A percentile compares a stretch with the other conserved stretches of the same genome.
Conservation (phyloP, 2,888 invertebrate species). For the Orgyia antiqua region DNA sequence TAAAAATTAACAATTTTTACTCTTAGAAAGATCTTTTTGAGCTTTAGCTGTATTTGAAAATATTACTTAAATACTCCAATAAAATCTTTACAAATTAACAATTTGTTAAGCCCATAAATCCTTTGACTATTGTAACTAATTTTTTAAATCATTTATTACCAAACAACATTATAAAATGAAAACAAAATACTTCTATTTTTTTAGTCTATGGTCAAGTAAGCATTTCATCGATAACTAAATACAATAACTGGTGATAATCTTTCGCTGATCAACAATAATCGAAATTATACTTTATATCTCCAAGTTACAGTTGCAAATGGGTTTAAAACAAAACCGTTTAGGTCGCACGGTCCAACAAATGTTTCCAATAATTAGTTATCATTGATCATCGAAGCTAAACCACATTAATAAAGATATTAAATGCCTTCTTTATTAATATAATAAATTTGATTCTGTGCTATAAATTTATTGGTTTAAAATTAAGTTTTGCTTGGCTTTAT, state of each 20-base stretch:
- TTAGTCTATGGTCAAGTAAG: constrained; percentile 31
- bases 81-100: too few relatives aligned
- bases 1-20: too few relatives aligned
- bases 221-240: constrained; percentile 65
- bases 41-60: too few relatives aligned
- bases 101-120: too few relatives aligned
- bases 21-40: too few relatives aligned
- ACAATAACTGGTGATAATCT: constrained; percentile 70
- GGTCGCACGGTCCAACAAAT: constrained; percentile 27
- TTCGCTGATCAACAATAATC: constrained; percentile 28
- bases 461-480: background rate
- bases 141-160: too few relatives aligned
- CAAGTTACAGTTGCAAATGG: constrained; percentile 9
- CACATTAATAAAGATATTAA: constrained; percentile 33
- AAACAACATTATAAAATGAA: constrained; percentile 8
- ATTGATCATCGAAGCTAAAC: constrained; percentile 32
- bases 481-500: constrained; percentile 2
- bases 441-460: constrained; percentile 4
- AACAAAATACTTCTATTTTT: constrained; percentile 18
- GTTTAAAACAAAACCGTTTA: constrained; percentile 4
- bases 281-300: constrained; percentile 1
- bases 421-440: constrained; percentile 22
- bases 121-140: too few relatives aligned
- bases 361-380: constrained; percentile 33
- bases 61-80: too few relatives aligned